Conservation (phyloP, 2,888 invertebrate genomes). For the Drosophila melanosoma region DNA sequence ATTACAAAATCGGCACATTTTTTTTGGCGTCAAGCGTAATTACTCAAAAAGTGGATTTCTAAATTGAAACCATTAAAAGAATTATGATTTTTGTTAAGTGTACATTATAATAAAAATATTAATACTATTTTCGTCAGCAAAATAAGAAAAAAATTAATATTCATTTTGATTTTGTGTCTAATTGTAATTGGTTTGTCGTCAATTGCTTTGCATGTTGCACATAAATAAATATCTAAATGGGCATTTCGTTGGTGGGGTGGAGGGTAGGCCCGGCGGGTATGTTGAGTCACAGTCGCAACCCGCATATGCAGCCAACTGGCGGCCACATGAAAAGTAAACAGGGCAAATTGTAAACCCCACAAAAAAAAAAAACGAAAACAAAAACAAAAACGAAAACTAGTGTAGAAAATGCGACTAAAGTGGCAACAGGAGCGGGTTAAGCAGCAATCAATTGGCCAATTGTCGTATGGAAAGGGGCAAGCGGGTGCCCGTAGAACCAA, state of each 20-base stretch:
- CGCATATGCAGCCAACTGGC: slow-evolving; percentile 67
- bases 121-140: background rate
- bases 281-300: slow-evolving; percentile 30
- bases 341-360: slow-evolving; percentile 36
- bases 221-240: slow-evolving; percentile 83
- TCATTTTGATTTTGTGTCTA: slow-evolving; percentile 75
- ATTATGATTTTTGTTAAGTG: background rate
- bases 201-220: slow-evolving; percentile 85
- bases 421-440: slow-evolving; percentile 70
- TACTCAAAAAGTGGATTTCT: rapidly evolving
- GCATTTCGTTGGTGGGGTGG: slow-evolving; percentile 9
- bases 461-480: slow-evolving; percentile 29
- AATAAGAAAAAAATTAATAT: slow-evolving; percentile 58
- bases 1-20: background rate
- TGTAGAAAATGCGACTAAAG: slow-evolving; percentile 37
- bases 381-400: slow-evolving; percentile 5
- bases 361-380: background rate
- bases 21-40: background rate
- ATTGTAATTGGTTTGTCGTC: slow-evolving; percentile 82
- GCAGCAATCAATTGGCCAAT: slow-evolving; percentile 54
- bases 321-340: slow-evolving; percentile 52
- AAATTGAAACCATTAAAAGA: background rate
- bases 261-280: background rate
- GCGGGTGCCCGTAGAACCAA: slow-evolving; percentile 69
- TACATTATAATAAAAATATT: background rate